Evolutionary conservation across 2,888 invertebrate genomes (phyloP).

Genomic region (Drosophila colorata): DNA sequence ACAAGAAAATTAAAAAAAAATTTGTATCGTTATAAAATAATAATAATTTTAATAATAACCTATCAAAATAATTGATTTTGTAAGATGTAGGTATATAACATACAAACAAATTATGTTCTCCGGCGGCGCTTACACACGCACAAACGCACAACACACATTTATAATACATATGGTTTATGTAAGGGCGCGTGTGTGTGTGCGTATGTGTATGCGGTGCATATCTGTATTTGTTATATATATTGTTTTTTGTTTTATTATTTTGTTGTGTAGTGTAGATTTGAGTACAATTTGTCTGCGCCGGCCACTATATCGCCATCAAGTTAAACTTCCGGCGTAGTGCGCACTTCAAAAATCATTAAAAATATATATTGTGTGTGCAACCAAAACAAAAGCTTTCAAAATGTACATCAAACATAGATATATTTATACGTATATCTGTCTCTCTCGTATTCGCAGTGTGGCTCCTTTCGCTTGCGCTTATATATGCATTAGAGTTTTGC

Average conservation of each 20-base stretch:
- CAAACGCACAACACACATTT: neutral
- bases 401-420: conserved; percentile 1
- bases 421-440: conserved; percentile 2
- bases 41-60: conserved; percentile 39
- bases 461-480: neutral
- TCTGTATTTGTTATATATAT: conserved; percentile 12
- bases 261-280: conserved; percentile 5
- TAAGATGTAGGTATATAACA: conserved; percentile 42
- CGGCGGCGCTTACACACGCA: conserved; percentile 22
- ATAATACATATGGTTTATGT: conserved; percentile 8
- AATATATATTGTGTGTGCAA: conserved; percentile 7
- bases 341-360: conserved; percentile 13
- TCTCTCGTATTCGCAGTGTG: neutral
- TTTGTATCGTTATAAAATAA: conserved; percentile 21
- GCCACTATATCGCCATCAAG: conserved; percentile 37
- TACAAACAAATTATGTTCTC: conserved; percentile 49
- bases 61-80: conserved; percentile 41
- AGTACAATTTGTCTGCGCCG: conserved; percentile 14
- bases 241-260: conserved; percentile 2
- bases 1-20: conserved; percentile 41
- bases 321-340: conserved; percentile 61
- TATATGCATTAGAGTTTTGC: conserved; percentile 9
- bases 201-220: neutral
- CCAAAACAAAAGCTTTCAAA: conserved; percentile 5
- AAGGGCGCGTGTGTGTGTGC: conserved; percentile 18